These are phyloP conservation scores for Leptinotarsa texana DNA, from an alignment of 1,140 invertebrate genomes.

Conservation along the genomic window DNA sequence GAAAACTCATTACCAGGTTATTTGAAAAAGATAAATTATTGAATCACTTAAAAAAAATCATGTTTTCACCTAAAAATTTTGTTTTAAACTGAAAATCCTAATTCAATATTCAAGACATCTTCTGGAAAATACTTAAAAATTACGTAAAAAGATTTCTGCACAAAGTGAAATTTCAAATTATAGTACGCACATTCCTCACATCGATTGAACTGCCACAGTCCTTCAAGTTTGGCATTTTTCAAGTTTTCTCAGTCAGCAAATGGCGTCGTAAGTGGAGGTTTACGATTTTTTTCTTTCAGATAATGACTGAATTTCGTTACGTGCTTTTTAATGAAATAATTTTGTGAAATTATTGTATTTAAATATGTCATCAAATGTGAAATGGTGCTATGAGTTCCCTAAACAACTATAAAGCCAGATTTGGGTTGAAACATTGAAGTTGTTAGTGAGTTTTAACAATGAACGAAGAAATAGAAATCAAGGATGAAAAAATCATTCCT, in stretches of 20 bases:
- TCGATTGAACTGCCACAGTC: not conserved
- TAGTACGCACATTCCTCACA: not conserved
- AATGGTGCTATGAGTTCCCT: conserved; percentile 12
- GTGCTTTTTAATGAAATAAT: conserved; percentile 36
- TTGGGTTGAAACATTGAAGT: conserved; percentile 18
- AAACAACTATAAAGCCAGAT: not conserved
- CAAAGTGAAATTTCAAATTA: not conserved
- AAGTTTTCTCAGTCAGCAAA: conserved; percentile 55
- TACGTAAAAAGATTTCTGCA: too few species aligned
- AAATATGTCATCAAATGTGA: conserved; percentile 20
- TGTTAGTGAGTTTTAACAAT: conserved; percentile 43
- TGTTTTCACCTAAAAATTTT: too few species aligned
- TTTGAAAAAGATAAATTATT: too few species aligned
- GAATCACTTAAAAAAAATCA: too few species aligned
- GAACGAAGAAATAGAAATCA: conserved; percentile 53
- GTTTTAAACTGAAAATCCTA: too few species aligned
- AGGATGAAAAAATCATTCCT: conserved; percentile 41
- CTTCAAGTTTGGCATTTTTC: conserved; percentile 1
- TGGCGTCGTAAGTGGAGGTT: conserved; percentile 55
- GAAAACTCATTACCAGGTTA: too few species aligned
- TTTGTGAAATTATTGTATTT: conserved; percentile 28
- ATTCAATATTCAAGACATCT: too few species aligned
- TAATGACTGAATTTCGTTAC: conserved; percentile 52
- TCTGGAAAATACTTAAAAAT: too few species aligned
- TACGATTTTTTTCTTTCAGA: conserved; percentile 51